Evolutionary conservation across 2,888 invertebrate genomes (phyloP).

Genomic region (Lasioglossum figueresi): DNA sequence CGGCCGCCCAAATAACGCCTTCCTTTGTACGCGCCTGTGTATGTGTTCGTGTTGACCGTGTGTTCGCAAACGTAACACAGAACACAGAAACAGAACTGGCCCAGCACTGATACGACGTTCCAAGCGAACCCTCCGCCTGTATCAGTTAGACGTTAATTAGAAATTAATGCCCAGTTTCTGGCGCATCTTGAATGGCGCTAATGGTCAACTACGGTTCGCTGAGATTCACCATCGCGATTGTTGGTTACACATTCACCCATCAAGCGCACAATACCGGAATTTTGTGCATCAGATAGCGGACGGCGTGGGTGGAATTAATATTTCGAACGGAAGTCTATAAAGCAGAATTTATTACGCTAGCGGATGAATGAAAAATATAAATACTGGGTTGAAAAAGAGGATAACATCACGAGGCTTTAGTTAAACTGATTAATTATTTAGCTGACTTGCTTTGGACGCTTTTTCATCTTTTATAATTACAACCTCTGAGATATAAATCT

Average conservation of each 20-base stretch:
- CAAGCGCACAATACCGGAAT: constrained; percentile 25
- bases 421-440: not conserved
- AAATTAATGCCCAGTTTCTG: constrained; percentile 75
- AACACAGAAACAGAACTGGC: not conserved
- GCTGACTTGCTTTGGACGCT: not conserved
- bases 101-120: not conserved
- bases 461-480: not conserved
- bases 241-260: constrained; percentile 45
- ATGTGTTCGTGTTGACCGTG: too few species aligned
- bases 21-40: not conserved
- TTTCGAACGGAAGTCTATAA: not conserved
- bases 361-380: not conserved
- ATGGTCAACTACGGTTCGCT: constrained; percentile 69
- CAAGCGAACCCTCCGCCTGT: constrained; percentile 44
- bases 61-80: not conserved
- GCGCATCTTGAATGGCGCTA: constrained; percentile 76
- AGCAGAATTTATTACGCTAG: not conserved
- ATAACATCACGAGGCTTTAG: not conserved
- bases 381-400: not conserved
- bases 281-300: constrained; percentile 2
- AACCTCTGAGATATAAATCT: not conserved
- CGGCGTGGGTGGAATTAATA: not conserved
- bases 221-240: constrained; percentile 62
- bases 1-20: constrained; percentile 31
- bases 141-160: constrained; percentile 78